These are phyloP conservation scores for Macrocentrus cingulum DNA, from an alignment of 1,140 invertebrate species.

Conservation along the genomic window DNA sequence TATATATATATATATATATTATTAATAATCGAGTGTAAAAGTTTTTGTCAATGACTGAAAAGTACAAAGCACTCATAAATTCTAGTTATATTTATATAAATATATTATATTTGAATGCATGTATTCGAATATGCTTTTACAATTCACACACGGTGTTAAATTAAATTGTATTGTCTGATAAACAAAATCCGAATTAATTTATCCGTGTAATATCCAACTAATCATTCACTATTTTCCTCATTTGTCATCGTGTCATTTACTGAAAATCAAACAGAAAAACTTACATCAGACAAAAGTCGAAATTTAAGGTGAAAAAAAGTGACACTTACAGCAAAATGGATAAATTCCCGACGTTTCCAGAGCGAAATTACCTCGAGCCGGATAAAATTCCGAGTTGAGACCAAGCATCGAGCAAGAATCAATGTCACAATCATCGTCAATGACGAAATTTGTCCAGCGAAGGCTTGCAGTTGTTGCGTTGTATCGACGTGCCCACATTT, in stretches of 20 bases:
- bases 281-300: neutral
- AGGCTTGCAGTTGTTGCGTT: conserved; percentile 16
- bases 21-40: conserved; percentile 37
- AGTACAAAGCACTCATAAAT: conserved; percentile 53
- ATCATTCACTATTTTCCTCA: conserved; percentile 20
- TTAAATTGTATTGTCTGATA: conserved; percentile 28
- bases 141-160: conserved; percentile 36
- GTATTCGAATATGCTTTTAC: conserved; percentile 48
- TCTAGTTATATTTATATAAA: conserved; percentile 54
- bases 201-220: conserved; percentile 30
- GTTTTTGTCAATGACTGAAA: conserved; percentile 47
- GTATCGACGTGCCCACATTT: conserved; percentile 37
- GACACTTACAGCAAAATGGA: conserved; percentile 35
- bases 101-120: conserved; percentile 33
- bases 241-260: neutral
- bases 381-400: conserved; percentile 30
- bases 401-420: conserved; percentile 35
- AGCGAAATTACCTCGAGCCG: conserved; percentile 33
- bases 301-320: neutral
- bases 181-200: conserved; percentile 1
- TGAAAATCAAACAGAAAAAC: neutral
- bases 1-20: conserved; percentile 2
- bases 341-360: conserved; percentile 35
- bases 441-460: conserved; percentile 21
- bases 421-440: conserved; percentile 24